phyloP scores from a whole-genome alignment of 2,797 vertebrate species.

The Jordanella pulchra region DNA sequence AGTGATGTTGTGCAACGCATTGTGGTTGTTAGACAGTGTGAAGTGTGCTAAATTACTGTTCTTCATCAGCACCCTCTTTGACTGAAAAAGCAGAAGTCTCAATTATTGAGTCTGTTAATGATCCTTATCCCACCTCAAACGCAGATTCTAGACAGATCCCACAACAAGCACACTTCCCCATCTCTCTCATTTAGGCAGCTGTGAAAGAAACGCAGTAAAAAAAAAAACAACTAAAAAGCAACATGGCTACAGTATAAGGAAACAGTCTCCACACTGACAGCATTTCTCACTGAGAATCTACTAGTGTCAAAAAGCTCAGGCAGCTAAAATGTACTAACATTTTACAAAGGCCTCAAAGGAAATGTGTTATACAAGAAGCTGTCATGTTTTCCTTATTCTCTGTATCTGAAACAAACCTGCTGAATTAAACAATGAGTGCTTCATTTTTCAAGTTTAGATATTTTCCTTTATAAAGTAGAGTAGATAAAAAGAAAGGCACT shows the following conservation, averaged over 20 bases:
- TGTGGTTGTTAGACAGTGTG: slow-evolving; percentile 62
- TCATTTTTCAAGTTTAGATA: no score
- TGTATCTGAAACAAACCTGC: no score
- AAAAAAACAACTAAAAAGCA: background rate
- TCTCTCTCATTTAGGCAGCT: background rate
- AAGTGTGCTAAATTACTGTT: slow-evolving; percentile 82
- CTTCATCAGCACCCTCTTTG: slow-evolving; percentile 60
- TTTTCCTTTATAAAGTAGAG: background rate
- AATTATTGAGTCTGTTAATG: background rate
- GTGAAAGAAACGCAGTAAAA: background rate
- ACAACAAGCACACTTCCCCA: background rate
- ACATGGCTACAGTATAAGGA: background rate
- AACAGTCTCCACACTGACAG: background rate
- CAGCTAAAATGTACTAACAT: no score
- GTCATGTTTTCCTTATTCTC: background rate
- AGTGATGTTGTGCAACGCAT: slow-evolving; percentile 83
- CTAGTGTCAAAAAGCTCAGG: background rate
- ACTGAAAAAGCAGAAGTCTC: slow-evolving; percentile 34
- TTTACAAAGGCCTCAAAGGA: background rate
- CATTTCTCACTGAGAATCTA: background rate
- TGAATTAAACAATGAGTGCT: no score
- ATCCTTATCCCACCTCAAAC: background rate
- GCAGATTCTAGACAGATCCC: no score
- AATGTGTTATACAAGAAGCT: background rate
- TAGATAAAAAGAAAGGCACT: background rate